Evolutionary conservation across 2,113 vertebrate genomes (phyloP).

Genomic region (Elephas maximus): DNA sequence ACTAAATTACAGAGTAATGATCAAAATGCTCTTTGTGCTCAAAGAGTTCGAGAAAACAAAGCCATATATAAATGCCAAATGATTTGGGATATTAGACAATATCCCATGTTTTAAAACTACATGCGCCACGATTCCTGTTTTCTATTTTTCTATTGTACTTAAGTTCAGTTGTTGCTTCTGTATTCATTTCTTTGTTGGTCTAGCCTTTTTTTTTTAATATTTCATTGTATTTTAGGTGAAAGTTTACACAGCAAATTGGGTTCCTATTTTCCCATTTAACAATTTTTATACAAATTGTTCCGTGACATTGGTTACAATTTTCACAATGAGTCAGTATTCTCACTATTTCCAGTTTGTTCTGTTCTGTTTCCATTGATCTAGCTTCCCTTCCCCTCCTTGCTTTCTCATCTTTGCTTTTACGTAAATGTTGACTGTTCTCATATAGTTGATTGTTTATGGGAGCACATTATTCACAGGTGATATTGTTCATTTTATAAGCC

Average conservation of each 20-base stretch:
- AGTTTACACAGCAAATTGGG: too few species aligned
- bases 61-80: constrained; percentile 1
- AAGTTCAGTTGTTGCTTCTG: constrained; percentile 4
- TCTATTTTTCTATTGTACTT: background rate
- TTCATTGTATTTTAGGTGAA: too few species aligned
- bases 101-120: constrained; percentile 8
- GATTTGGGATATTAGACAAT: background rate
- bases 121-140: background rate
- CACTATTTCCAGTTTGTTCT: background rate
- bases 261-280: background rate
- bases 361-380: background rate
- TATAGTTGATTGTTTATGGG: background rate
- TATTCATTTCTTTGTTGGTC: constrained; percentile 3
- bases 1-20: background rate
- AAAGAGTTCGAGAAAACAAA: constrained; percentile 14
- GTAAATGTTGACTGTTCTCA: background rate
- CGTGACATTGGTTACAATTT: background rate
- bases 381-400: background rate
- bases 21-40: background rate
- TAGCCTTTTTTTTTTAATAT: background rate
- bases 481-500: background rate
- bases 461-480: background rate
- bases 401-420: background rate
- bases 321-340: background rate
- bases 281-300: background rate